Conservation (phyloP, 1,140 invertebrate genomes). For the Pseudachorutes palmiensis region DNA sequence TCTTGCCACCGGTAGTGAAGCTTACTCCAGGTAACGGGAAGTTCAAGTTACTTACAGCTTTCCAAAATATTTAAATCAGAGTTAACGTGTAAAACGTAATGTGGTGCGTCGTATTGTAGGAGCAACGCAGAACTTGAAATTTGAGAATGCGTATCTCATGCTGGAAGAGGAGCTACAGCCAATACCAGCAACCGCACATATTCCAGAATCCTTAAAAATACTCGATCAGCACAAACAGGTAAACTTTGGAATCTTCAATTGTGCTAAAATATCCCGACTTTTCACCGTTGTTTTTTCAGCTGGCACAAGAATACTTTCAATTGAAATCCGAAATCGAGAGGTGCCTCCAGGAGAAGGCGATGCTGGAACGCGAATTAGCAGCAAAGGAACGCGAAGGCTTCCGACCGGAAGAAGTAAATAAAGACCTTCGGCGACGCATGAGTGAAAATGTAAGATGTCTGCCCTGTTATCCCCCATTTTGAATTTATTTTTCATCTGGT, state of each 20-base stretch:
- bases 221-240: constrained; percentile 77
- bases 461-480: constrained; percentile 3
- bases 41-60: too few species aligned
- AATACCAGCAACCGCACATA: constrained; percentile 64
- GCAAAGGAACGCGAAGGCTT: constrained; percentile 52
- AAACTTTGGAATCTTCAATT: constrained; percentile 19
- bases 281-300: constrained; percentile 45
- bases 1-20: neutral
- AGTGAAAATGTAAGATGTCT: constrained; percentile 57
- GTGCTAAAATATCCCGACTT: neutral
- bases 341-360: constrained; percentile 57
- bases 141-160: constrained; percentile 63
- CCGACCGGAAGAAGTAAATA: constrained; percentile 50
- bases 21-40: too few species aligned
- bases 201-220: constrained; percentile 66
- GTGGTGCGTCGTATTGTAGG: neutral
- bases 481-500: constrained; percentile 10
- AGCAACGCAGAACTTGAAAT: constrained; percentile 25
- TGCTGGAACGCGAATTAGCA: constrained; percentile 57
- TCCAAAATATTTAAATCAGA: too few species aligned
- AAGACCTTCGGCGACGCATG: constrained; percentile 50
- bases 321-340: constrained; percentile 67
- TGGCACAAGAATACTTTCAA: constrained; percentile 48
- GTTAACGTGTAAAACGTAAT: too few species aligned
- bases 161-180: constrained; percentile 70